Conservation (phyloP, 2,888 invertebrate species). For the Thymelicus sylvestris region DNA sequence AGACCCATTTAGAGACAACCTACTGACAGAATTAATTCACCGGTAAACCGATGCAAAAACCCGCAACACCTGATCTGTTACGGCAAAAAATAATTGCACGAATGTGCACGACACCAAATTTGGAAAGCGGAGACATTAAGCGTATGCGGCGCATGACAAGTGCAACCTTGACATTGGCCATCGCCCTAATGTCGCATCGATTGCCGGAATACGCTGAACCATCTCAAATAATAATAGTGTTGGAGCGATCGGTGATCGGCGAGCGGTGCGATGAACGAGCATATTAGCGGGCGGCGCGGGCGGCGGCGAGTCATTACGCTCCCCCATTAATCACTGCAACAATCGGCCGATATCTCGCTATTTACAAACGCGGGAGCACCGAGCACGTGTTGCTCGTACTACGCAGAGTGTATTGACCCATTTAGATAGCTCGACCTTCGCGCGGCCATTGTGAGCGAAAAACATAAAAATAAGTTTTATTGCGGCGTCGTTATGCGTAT, state of each 20-base stretch:
- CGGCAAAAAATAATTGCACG: slow-evolving; percentile 33
- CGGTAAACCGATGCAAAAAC: slow-evolving; percentile 7
- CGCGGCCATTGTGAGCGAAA: slow-evolving; percentile 85
- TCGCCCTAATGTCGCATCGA: slow-evolving; percentile 77
- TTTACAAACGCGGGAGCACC: slow-evolving; percentile 84
- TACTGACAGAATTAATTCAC: not conserved
- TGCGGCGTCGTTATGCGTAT: slow-evolving; percentile 84
- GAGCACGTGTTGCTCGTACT: slow-evolving; percentile 84
- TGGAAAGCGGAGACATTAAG: slow-evolving; percentile 45
- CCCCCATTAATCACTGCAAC: slow-evolving; percentile 85
- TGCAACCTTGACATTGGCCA: slow-evolving; percentile 82
- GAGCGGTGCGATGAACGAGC: slow-evolving; percentile 77
- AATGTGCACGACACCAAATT: slow-evolving; percentile 27
- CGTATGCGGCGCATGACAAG: slow-evolving; percentile 64
- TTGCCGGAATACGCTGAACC: slow-evolving; percentile 75
- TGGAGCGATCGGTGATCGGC: no score
- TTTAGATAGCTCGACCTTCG: slow-evolving; percentile 85
- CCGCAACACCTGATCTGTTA: slow-evolving; percentile 14
- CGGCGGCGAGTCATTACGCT: slow-evolving; percentile 80
- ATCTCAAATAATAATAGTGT: slow-evolving; percentile 81
- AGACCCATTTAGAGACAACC: not conserved
- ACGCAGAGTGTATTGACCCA: slow-evolving; percentile 84
- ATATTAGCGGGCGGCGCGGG: slow-evolving; percentile 75
- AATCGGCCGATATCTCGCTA: slow-evolving; percentile 85
- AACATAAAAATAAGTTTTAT: slow-evolving; percentile 85